Evolutionary conservation across 1,140 invertebrate genomes (phyloP), one percentile per base, ranked within the genome.

Genomic region (Eulimnadia texana): DNA sequence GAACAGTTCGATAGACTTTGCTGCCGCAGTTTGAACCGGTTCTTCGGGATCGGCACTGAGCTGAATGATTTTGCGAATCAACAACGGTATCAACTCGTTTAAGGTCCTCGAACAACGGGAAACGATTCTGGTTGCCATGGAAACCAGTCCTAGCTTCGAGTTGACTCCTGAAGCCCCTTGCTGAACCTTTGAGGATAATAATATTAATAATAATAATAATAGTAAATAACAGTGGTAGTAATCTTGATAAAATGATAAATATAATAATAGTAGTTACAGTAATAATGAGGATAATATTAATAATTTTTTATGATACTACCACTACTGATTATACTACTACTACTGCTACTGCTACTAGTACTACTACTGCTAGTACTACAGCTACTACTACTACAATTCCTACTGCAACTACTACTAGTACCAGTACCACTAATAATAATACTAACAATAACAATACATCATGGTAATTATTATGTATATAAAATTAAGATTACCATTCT

Each of bases 21-120:
- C 33, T 0, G 55, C 55, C 6, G 28, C 24, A 29, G n/a, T 10
- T 20, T 33, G 13, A 33, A 57, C 55, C 10, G 22, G 27, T 0
- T 19, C 6, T 22, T 33, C 27, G 27, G 27, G 24, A 33, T 57
- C 55, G n/a, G 55, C 55, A 10, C 20, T 57, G 16, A 57, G n/a
- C 55, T 57, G 55, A 33, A 57, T 33, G 10, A 57, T n/a, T 57
- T 57, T 57, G 11, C 33, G 27, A 11, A 57, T 57, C 19, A 57
- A 33, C 20, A 57, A 57, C 10, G 55, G 55, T n/a, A 57, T 10
- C 28, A 33, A 29, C 27, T 27, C 27, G n/a, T 57, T 33, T n/a
- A 57, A 42, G 13, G 55, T 57, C 11, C 27, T 33, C 9, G 55
- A 57, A 33, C 55, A 57, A 3, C 33, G 27, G 13, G 22, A 20